phyloP scores from a whole-genome alignment of 1,140 invertebrate genomes.

The Phenacoccus solenopsis region DNA sequence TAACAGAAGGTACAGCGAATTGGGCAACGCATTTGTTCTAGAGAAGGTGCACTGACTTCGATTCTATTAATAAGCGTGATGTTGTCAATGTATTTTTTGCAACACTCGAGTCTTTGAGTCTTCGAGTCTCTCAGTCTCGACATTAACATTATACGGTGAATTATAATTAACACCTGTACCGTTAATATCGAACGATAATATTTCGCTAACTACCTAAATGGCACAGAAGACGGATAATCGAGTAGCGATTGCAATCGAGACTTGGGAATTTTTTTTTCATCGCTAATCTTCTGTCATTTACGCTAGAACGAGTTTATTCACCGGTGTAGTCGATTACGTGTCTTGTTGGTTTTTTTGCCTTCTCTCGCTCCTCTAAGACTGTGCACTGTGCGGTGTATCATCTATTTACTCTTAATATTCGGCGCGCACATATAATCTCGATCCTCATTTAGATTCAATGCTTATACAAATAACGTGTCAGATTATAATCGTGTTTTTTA shows the following conservation, averaged over 20 bases:
- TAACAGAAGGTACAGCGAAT: neutral
- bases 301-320: neutral
- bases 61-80: neutral
- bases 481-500: neutral
- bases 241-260: too few species aligned
- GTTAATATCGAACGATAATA: slow-evolving; percentile 1
- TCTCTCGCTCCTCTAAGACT: too few species aligned
- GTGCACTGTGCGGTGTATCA: too few species aligned
- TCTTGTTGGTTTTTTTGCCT: neutral
- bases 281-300: too few species aligned
- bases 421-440: neutral
- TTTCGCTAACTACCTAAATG: neutral
- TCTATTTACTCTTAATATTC: neutral
- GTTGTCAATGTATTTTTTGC: too few species aligned
- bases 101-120: neutral
- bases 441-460: neutral
- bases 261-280: neutral
- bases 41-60: too few species aligned
- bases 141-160: neutral
- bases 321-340: neutral
- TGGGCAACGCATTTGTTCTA: neutral
- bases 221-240: neutral
- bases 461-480: neutral
- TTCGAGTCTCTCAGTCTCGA: neutral
- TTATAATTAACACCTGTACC: neutral